Percentiles rank a stretch among this genome's conserved stretches.
Conservation (phyloP, 92 coral and sea anemone species). For the Diadumene lineata region DNA sequence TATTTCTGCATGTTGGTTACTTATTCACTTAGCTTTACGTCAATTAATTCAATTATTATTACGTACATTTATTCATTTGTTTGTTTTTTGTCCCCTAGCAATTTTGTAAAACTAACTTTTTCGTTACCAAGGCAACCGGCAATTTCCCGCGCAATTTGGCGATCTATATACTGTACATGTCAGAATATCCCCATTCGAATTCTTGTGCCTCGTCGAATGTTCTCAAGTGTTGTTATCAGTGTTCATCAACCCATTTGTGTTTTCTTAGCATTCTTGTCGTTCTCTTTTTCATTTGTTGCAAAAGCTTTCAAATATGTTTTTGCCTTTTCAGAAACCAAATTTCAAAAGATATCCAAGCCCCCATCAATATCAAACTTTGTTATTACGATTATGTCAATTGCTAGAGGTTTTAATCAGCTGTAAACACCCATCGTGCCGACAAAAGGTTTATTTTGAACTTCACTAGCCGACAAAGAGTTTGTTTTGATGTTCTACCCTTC, state of each 20-base stretch:
- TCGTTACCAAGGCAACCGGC: background rate
- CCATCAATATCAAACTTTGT: too few species aligned
- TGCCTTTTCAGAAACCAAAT: too few species aligned
- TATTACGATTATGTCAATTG: too few species aligned
- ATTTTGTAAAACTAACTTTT: background rate
- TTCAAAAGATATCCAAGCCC: too few species aligned
- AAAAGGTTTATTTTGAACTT: slow-evolving; percentile 5
- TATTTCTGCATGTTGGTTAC: too few species aligned
- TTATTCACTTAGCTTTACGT: too few species aligned
- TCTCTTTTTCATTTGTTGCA: too few species aligned
- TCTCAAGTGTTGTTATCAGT: too few species aligned
- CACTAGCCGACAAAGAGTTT: slow-evolving; percentile 7
- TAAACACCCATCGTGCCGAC: slow-evolving; percentile 6
- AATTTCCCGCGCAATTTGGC: background rate
- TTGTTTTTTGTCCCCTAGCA: background rate
- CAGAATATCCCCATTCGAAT: background rate
- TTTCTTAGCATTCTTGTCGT: too few species aligned
- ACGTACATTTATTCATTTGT: background rate
- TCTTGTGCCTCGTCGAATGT: background rate
- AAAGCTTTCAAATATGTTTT: too few species aligned
- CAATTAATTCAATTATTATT: too few species aligned
- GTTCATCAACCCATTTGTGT: too few species aligned
- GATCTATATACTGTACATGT: background rate
- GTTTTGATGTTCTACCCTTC: slow-evolving; percentile 13
- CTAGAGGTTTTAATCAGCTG: background rate